These are phyloP conservation scores for Gorsachius goisagi DNA, from an alignment of 2,113 vertebrate genomes.

Conservation along the genomic window DNA sequence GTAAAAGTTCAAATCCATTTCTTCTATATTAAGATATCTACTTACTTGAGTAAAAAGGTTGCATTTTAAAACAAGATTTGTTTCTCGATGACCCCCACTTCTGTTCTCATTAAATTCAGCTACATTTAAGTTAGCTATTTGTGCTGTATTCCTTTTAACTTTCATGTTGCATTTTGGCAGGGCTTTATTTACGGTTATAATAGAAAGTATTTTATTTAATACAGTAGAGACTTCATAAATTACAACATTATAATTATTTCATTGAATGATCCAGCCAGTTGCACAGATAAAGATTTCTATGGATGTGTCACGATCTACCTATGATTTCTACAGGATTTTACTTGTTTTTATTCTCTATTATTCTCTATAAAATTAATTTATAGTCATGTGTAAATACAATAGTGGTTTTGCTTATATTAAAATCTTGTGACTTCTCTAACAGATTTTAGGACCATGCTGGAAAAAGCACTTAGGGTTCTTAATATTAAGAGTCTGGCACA, in stretches of 20 bases:
- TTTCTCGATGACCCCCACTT: not conserved
- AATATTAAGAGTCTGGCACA: not conserved
- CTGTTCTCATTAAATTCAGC: not conserved
- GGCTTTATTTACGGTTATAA: not conserved
- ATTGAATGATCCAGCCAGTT: not conserved
- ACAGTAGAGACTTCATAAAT: not conserved
- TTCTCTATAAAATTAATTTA: not conserved
- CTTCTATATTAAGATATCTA: not conserved
- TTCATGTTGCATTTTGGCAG: not conserved
- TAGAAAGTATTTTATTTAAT: not conserved
- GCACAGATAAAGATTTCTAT: not conserved
- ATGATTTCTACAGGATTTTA: not conserved
- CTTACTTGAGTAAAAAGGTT: not conserved
- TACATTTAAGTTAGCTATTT: not conserved
- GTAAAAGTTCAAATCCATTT: not conserved
- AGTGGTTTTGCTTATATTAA: not conserved
- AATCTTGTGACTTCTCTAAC: not conserved
- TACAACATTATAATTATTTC: not conserved
- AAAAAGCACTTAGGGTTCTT: not conserved
- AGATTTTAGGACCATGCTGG: not conserved
- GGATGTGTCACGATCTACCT: not conserved
- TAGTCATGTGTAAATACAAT: not conserved
- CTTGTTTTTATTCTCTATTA: not conserved
- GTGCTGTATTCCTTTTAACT: not conserved
- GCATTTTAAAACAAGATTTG: not conserved